phyloP scores from a whole-genome alignment of 2,888 invertebrate species.

The Drosophila kokeensis region DNA sequence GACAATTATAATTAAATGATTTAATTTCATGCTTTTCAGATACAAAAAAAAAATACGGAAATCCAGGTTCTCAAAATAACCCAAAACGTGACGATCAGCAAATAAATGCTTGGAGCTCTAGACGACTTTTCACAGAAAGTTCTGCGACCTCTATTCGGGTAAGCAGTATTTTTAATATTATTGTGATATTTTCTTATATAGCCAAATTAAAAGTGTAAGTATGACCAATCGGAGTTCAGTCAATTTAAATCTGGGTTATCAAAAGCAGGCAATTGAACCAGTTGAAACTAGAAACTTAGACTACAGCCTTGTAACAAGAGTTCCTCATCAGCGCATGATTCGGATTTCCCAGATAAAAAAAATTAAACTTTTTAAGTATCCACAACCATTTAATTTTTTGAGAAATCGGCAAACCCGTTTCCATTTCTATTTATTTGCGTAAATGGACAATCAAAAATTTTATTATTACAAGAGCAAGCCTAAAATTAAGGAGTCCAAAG shows the following conservation, averaged over 20 bases:
- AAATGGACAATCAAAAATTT: not conserved
- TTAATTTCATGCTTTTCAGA: constrained; percentile 51
- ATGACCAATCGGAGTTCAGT: not conserved
- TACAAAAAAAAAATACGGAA: constrained; percentile 77
- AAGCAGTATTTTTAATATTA: constrained; percentile 16
- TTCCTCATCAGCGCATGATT: too few species aligned
- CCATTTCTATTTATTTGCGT: not conserved
- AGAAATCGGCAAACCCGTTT: not conserved
- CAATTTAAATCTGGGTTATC: not conserved
- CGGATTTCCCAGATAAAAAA: too few species aligned
- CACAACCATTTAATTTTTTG: too few species aligned
- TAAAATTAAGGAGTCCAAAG: not conserved
- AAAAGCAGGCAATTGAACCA: not conserved
- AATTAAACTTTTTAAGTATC: too few species aligned
- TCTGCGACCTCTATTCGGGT: constrained; percentile 62
- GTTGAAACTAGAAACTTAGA: too few species aligned
- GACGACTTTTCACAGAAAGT: constrained; percentile 63
- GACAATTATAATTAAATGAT: not conserved
- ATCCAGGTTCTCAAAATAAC: constrained; percentile 67
- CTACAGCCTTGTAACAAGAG: too few species aligned
- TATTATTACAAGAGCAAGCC: not conserved
- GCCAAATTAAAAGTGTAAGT: not conserved
- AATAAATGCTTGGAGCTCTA: constrained; percentile 74
- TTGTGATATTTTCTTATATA: not conserved
- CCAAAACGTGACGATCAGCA: constrained; percentile 78